Evolutionary conservation across 2,113 vertebrate species (phyloP).

Genomic region (Ellobius talpinus): DNA sequence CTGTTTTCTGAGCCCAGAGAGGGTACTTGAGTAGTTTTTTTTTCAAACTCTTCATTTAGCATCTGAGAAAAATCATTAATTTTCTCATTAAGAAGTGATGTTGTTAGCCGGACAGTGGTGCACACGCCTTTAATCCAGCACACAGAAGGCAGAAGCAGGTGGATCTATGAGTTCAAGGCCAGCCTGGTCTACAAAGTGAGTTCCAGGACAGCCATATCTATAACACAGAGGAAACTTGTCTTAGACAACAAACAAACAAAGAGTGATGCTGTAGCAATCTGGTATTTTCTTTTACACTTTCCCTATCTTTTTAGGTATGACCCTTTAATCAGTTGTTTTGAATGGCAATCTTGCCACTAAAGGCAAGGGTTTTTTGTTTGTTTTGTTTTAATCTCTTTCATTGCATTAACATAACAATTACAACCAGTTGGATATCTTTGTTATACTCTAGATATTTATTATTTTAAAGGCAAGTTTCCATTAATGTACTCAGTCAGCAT

Average conservation of each 20-base stretch:
- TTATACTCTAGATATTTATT: neutral
- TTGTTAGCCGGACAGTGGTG: too few relatives aligned
- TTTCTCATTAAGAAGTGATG: neutral
- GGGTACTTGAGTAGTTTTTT: conserved; percentile 24
- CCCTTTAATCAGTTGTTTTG: neutral
- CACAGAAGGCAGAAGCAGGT: too few relatives aligned
- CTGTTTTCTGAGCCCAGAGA: conserved; percentile 23
- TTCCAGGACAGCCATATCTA: too few relatives aligned
- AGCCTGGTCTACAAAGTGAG: too few relatives aligned
- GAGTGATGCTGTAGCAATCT: neutral
- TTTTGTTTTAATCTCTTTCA: neutral
- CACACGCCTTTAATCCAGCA: too few relatives aligned
- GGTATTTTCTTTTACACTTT: neutral
- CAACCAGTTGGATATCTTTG: neutral
- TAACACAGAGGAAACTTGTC: too few relatives aligned
- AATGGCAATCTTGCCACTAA: conserved; percentile 1
- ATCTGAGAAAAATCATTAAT: conserved; percentile 15
- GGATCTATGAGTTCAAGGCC: too few relatives aligned
- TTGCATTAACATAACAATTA: conserved; percentile 8
- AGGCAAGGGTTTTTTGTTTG: neutral
- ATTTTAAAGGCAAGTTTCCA: conserved; percentile 11
- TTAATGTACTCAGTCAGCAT: neutral
- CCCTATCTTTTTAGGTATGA: neutral
- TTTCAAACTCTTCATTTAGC: neutral
- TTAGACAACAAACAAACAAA: too few relatives aligned